Conservation (phyloP, 1,140 invertebrate species). For the Drosophila yakuba region DNA sequence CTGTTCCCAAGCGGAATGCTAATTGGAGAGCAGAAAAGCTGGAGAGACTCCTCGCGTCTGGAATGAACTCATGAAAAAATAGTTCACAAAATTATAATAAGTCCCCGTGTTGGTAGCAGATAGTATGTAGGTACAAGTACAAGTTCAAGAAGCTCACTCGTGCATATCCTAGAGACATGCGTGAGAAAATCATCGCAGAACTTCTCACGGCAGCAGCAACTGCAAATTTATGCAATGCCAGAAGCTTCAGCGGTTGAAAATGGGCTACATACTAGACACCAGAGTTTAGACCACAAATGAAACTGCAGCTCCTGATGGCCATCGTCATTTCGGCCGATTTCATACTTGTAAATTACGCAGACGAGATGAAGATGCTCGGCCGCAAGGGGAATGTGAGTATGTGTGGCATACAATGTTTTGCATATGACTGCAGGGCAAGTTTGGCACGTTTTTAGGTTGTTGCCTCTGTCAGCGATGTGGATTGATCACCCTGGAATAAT, state of each 20-base stretch:
- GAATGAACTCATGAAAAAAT: slow-evolving; percentile 73
- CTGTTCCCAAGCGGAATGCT: slow-evolving; percentile 65
- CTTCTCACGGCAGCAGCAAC: slow-evolving; percentile 65
- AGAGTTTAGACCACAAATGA: neutral
- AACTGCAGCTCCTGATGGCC: slow-evolving; percentile 24
- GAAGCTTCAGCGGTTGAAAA: slow-evolving; percentile 18
- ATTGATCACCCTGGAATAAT: slow-evolving; percentile 21
- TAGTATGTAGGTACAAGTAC: neutral
- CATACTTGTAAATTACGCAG: slow-evolving; percentile 36
- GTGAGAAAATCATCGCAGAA: slow-evolving; percentile 78
- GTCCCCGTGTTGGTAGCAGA: neutral
- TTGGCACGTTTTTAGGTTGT: slow-evolving; percentile 40
- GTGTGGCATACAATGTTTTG: slow-evolving; percentile 31
- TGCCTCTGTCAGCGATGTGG: slow-evolving; percentile 12
- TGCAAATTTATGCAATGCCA: slow-evolving; percentile 71
- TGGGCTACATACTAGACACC: neutral
- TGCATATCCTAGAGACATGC: slow-evolving; percentile 84
- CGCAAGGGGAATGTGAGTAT: neutral
- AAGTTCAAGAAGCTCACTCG: slow-evolving; percentile 58
- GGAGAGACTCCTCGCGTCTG: slow-evolving; percentile 1
- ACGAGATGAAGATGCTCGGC: slow-evolving; percentile 30
- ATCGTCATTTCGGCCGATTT: slow-evolving; percentile 21
- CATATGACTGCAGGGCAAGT: slow-evolving; percentile 18
- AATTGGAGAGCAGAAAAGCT: slow-evolving; percentile 44
- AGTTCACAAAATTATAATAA: slow-evolving; percentile 74